Evolutionary conservation across 2,888 invertebrate genomes (phyloP), one percentile per base, ranked within the genome.

Genomic region (Protonemura montana): DNA sequence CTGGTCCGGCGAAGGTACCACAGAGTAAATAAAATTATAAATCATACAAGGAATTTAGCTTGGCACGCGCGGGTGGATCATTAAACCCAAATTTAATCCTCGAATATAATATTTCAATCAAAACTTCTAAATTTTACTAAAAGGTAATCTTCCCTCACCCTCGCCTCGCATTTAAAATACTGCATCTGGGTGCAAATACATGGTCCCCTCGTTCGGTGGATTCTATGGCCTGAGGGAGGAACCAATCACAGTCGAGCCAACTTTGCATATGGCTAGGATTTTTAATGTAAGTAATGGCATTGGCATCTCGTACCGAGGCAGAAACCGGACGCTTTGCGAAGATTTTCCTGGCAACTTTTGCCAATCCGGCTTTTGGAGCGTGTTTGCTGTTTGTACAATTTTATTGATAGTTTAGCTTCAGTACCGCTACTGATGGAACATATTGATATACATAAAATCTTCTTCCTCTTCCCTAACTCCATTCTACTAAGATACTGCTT

Each of bases 81-180:
- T 59, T 59, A 59, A 59, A 59, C 59, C 59, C 59, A 59, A 59
- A 7, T 59, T 59, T 59, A 59, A 59, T 59, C 59, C 59, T 21
- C 7, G 28, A 78, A 78, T 26, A 78, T 78, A 26, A 78, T 78
- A 78, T 78, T 27, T 78, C 26, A 28, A 78, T 78, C 78, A 26
- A 78, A 78, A 78, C 28, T 78, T 78, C 78, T 2, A 59, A 59
- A 59, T 59, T 59, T 59, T 59, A 59, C 6, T 59, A 59, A 59
- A 13, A 59, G 13, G 59, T 59, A 59, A 59, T 59, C 59, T 59
- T 59, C 13, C 16, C 21, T 59, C 59, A 59, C 59, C 59, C 59
- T 59, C 21, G 6, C 21, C 21, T 16, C 5, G 13, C 21, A 59
- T 59, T 59, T 59, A 59, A 59, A 59, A 59, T 3, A 13, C 13